Evolutionary conservation across 2,797 vertebrate species (phyloP).

Genomic region (Harpagifer antarcticus): DNA sequence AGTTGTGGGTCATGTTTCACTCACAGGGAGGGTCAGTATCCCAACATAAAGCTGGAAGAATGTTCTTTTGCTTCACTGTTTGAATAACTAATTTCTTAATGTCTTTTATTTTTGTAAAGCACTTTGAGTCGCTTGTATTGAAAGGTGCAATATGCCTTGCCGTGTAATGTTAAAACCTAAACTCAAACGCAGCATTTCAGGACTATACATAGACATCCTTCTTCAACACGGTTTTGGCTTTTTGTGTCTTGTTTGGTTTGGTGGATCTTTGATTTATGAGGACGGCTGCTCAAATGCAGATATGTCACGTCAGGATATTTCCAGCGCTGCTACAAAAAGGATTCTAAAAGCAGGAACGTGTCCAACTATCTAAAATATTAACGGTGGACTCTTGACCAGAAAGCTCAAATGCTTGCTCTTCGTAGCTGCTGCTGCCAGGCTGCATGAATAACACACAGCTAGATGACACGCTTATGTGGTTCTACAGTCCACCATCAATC

Average conservation of each 20-base stretch:
- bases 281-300: constrained; percentile 63
- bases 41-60: constrained; percentile 11
- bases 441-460: constrained; percentile 33
- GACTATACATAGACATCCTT: background rate
- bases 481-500: background rate
- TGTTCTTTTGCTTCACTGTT: background rate
- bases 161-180: background rate
- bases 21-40: constrained; percentile 11
- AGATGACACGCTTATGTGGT: background rate
- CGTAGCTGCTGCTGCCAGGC: constrained; percentile 27
- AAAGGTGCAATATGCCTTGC: too few species aligned
- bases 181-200: constrained; percentile 1
- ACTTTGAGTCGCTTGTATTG: too few species aligned
- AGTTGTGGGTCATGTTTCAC: constrained; percentile 50
- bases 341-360: constrained; percentile 69
- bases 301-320: constrained; percentile 62
- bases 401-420: constrained; percentile 31
- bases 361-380: constrained; percentile 72
- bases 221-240: background rate
- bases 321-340: constrained; percentile 51
- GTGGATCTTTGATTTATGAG: constrained; percentile 17
- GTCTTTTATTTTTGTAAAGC: too few species aligned
- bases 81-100: too few species aligned
- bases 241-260: background rate
- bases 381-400: constrained; percentile 63